Evolutionary conservation across 2,797 vertebrate species (phyloP).

Genomic region (Carduelis carduelis): DNA sequence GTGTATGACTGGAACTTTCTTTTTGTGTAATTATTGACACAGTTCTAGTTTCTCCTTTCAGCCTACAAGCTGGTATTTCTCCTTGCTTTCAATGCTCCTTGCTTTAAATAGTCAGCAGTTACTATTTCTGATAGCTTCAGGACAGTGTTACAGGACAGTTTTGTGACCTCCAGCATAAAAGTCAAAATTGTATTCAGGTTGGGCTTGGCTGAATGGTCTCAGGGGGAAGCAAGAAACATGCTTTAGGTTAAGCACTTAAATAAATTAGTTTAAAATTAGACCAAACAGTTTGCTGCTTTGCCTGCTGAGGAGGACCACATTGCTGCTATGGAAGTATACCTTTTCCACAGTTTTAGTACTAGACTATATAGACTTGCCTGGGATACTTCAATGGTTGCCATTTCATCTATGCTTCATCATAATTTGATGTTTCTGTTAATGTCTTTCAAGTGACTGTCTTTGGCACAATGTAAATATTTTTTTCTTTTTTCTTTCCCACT

Average conservation of each 20-base stretch:
- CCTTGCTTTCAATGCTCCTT: neutral
- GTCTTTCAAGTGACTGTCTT: conserved; percentile 22
- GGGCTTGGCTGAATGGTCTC: neutral
- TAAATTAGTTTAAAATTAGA: neutral
- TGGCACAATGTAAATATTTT: conserved; percentile 49
- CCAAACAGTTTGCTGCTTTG: neutral
- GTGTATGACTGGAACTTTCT: neutral
- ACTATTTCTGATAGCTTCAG: neutral
- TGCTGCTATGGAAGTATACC: neutral
- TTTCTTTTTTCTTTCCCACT: conserved; percentile 58
- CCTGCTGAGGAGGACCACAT: neutral
- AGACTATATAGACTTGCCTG: neutral
- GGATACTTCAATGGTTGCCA: neutral
- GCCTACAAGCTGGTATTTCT: neutral
- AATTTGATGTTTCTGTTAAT: neutral
- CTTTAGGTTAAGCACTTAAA: neutral
- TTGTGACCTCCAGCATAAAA: neutral
- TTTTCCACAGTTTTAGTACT: neutral
- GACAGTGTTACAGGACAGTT: neutral
- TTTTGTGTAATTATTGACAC: neutral
- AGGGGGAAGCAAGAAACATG: neutral
- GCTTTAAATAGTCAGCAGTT: neutral
- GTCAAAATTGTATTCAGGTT: neutral
- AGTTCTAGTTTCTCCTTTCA: neutral
- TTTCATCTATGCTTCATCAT: neutral